A percentile compares a stretch with the other conserved stretches of the same genome.
phyloP scores from a whole-genome alignment of 2,797 vertebrate species.

The Lophius americanus region DNA sequence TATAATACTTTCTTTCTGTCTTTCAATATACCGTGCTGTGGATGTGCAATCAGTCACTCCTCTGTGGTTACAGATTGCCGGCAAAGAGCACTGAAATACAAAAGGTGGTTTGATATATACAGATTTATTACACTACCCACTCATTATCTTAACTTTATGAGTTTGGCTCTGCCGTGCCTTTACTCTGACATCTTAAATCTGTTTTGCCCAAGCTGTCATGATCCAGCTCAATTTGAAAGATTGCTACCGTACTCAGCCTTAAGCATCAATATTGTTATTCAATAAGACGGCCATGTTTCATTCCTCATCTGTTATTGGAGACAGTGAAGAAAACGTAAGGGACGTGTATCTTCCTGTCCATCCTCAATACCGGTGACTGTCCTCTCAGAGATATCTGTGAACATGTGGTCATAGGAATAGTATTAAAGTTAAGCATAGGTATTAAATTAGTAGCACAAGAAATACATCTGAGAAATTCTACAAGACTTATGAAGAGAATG shows the following conservation, averaged over 20 bases:
- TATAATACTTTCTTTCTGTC: slow-evolving; percentile 15
- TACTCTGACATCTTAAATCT: slow-evolving; percentile 67
- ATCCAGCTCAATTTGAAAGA: slow-evolving; percentile 82
- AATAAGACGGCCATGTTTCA: slow-evolving; percentile 72
- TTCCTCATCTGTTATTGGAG: slow-evolving; percentile 65
- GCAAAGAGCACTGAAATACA: slow-evolving; percentile 43
- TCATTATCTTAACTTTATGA: slow-evolving; percentile 80
- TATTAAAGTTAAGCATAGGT: too few relatives aligned
- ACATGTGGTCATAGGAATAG: slow-evolving; percentile 6
- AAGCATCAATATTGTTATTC: slow-evolving; percentile 75
- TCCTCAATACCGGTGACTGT: slow-evolving; percentile 9
- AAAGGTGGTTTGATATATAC: slow-evolving; percentile 77
- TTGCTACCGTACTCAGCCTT: slow-evolving; percentile 70
- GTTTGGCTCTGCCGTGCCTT: slow-evolving; percentile 63
- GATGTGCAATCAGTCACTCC: slow-evolving; percentile 20
- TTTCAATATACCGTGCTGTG: neutral
- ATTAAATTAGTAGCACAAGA: too few relatives aligned
- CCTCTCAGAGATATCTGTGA: slow-evolving; percentile 17
- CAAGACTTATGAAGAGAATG: too few relatives aligned
- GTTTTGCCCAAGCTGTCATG: slow-evolving; percentile 72
- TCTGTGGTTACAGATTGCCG: slow-evolving; percentile 39
- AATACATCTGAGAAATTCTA: too few relatives aligned
- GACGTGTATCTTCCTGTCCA: slow-evolving; percentile 34
- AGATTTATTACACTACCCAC: slow-evolving; percentile 77
- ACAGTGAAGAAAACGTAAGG: slow-evolving; percentile 9